Evolutionary conservation across 2,113 vertebrate genomes (phyloP).

Genomic region (Procavia capensis): DNA sequence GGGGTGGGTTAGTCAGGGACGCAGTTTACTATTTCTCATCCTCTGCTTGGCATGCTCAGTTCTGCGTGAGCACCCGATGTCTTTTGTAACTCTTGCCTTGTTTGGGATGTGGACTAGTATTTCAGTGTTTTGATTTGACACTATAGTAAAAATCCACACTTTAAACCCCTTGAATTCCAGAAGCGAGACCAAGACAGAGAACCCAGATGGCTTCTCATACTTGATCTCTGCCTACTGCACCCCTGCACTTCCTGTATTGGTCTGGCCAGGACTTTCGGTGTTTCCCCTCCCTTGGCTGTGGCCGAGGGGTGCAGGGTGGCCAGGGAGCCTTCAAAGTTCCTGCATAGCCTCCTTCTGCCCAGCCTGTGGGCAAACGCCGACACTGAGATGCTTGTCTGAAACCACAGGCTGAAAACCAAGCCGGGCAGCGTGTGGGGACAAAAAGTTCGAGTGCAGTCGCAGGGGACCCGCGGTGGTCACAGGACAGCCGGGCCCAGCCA

Average conservation of each 20-base stretch:
- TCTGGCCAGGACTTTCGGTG: neutral
- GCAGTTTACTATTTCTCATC: neutral
- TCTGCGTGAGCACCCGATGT: neutral
- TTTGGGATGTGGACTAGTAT: neutral
- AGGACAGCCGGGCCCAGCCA: no score
- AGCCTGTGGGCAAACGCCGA: neutral
- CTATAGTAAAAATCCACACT: constrained; percentile 19
- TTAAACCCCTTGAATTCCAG: neutral
- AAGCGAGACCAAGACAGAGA: neutral
- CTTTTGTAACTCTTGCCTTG: neutral
- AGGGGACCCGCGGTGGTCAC: no score
- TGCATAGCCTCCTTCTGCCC: neutral
- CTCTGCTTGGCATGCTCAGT: neutral
- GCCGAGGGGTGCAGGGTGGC: neutral
- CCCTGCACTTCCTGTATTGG: neutral
- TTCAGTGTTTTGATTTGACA: neutral
- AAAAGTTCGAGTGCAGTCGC: no score
- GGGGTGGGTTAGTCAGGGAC: no score
- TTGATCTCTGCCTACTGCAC: neutral
- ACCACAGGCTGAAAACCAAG: neutral
- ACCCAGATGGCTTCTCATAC: neutral
- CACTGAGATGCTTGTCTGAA: no score
- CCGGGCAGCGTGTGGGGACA: neutral
- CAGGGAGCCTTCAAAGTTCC: neutral
- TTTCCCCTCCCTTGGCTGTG: neutral